Conservation (phyloP, 2,113 vertebrate species). For the Eulacestoma nigropectus region DNA sequence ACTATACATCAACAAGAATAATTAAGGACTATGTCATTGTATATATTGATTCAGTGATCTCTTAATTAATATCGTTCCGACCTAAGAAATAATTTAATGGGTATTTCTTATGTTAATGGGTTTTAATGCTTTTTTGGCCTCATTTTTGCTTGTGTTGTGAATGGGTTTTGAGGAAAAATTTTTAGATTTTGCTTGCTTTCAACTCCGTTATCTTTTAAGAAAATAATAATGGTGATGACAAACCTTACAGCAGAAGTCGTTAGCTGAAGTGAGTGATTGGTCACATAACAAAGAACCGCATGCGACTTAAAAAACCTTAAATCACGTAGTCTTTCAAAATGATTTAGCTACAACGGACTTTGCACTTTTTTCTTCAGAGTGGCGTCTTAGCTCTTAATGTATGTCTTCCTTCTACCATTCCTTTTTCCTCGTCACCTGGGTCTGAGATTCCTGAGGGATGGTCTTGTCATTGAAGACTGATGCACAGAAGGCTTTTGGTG, state of each 20-base stretch:
- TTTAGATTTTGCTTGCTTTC: neutral
- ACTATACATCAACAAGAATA: neutral
- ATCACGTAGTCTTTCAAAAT: neutral
- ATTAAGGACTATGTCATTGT: neutral
- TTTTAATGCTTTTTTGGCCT: neutral
- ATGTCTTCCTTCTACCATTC: neutral
- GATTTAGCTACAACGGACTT: neutral
- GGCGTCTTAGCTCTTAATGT: rapidly evolving
- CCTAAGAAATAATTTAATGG: neutral
- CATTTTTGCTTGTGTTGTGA: neutral
- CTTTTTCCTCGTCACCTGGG: neutral
- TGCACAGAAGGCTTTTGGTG: neutral
- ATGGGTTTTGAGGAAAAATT: neutral
- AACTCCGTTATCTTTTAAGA: neutral
- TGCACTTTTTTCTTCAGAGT: neutral
- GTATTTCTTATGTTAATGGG: neutral
- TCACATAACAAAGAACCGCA: neutral
- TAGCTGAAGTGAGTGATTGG: neutral
- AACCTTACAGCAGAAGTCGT: neutral
- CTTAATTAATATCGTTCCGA: neutral
- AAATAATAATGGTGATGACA: neutral
- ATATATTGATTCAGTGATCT: neutral
- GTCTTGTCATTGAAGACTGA: neutral
- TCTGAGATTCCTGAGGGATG: neutral
- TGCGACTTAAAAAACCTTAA: rapidly evolving